Conservation (phyloP, 2,113 vertebrate genomes). For the Pelecanus crispus region DNA sequence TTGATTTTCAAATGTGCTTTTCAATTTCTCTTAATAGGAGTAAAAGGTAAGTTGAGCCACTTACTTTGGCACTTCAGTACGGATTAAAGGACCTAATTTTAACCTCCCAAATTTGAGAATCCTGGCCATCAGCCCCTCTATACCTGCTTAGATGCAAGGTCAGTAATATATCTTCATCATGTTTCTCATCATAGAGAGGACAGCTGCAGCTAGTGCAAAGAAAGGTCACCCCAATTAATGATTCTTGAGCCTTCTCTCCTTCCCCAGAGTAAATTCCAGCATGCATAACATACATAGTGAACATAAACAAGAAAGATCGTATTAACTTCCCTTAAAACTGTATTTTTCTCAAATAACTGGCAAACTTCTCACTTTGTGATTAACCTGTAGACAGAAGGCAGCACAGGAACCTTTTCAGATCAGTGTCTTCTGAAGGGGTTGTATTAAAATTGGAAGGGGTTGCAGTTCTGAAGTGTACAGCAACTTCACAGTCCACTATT, state of each 20-base stretch:
- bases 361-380: not conserved
- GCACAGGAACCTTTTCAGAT: not conserved
- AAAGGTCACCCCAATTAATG: not conserved
- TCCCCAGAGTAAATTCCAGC: not conserved
- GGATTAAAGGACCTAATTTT: not conserved
- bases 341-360: not conserved
- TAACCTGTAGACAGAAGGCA: not conserved
- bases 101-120: not conserved
- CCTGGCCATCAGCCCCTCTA: not conserved
- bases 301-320: not conserved
- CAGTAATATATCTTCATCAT: not conserved
- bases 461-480: not conserved
- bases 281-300: not conserved
- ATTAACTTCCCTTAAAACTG: not conserved
- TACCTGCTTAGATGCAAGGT: not conserved
- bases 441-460: not conserved
- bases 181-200: not conserved
- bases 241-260: not conserved
- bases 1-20: not conserved
- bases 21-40: not conserved
- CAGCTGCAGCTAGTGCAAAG: conserved; percentile 12
- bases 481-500: not conserved
- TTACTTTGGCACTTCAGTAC: not conserved
- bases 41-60: not conserved
- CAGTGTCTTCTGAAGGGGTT: not conserved